Conservation (phyloP, 2,888 invertebrate genomes). For the Pterostichus madidus region DNA sequence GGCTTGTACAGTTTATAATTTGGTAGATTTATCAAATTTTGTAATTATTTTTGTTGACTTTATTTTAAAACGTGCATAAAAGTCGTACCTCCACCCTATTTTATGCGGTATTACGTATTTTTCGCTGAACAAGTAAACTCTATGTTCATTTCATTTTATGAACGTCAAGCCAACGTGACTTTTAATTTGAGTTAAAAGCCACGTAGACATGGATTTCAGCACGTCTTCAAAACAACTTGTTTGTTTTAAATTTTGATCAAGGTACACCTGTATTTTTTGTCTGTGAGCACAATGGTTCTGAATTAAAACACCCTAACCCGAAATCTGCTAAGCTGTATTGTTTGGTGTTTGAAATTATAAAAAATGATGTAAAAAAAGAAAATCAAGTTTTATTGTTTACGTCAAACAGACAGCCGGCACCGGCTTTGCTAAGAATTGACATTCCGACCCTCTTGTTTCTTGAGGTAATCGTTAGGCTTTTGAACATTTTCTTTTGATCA, state of each 20-base stretch:
- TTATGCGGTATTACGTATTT: constrained; percentile 10
- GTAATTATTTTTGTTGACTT: constrained; percentile 1
- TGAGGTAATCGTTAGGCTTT: constrained; percentile 61
- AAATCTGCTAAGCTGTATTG: constrained; percentile 34
- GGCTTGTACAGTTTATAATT: neutral
- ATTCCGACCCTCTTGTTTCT: constrained; percentile 39
- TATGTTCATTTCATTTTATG: constrained; percentile 29
- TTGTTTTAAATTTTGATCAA: constrained; percentile 61
- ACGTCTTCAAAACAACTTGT: constrained; percentile 54
- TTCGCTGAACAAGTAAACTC: constrained; percentile 3
- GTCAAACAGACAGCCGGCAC: constrained; percentile 11
- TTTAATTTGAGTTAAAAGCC: constrained; percentile 35
- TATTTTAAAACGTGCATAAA: neutral
- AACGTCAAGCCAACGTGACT: constrained; percentile 14
- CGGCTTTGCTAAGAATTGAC: constrained; percentile 34
- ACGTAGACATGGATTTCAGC: constrained; percentile 37
- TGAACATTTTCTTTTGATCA: constrained; percentile 54
- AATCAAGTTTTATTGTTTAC: constrained; percentile 64
- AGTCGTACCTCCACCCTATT: neutral
- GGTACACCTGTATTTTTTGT: constrained; percentile 49
- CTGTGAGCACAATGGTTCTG: constrained; percentile 40
- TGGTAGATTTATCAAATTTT: constrained; percentile 9
- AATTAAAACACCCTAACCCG: constrained; percentile 31
- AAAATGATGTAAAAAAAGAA: constrained; percentile 59
- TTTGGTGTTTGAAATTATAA: constrained; percentile 60